phyloP scores from a whole-genome alignment of 2,113 vertebrate genomes.

The Lepisosteus osseus region DNA sequence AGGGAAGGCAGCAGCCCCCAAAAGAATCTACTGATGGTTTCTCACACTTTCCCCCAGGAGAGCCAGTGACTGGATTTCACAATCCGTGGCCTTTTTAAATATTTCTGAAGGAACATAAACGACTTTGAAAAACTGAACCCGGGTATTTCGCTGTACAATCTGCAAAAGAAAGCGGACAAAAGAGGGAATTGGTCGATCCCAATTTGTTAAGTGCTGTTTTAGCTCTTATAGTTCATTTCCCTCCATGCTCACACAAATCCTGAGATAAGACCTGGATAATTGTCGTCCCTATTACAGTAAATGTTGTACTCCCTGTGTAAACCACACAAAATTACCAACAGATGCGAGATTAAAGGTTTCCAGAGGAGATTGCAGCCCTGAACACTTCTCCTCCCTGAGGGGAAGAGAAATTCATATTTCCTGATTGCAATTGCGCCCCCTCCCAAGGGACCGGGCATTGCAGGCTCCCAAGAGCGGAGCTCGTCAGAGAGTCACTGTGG shows the following conservation, averaged over 20 bases:
- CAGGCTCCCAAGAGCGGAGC: conserved; percentile 45
- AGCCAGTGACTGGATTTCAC: neutral
- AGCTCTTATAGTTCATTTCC: conserved; percentile 49
- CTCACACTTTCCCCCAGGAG: conserved; percentile 17
- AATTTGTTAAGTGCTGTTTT: conserved; percentile 45
- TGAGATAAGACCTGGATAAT: conserved; percentile 66
- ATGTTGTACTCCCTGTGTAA: conserved; percentile 66
- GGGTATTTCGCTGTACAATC: conserved; percentile 1
- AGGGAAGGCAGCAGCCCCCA: conserved; percentile 5
- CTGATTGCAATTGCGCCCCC: conserved; percentile 62
- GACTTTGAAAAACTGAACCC: neutral
- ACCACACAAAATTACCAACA: conserved; percentile 73
- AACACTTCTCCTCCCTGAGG: conserved; percentile 48
- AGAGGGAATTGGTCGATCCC: conserved; percentile 25
- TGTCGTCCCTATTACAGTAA: conserved; percentile 76
- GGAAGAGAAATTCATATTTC: conserved; percentile 74
- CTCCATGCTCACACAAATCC: conserved; percentile 42
- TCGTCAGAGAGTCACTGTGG: conserved; percentile 34
- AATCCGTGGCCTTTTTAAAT: neutral
- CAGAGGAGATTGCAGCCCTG: conserved; percentile 58
- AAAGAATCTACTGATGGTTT: conserved; percentile 18
- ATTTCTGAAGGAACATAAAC: conserved; percentile 6
- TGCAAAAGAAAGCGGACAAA: conserved; percentile 27
- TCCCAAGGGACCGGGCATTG: conserved; percentile 60
- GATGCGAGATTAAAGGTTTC: conserved; percentile 73